phyloP scores from a whole-genome alignment of 2,113 vertebrate genomes.

The Melanocharis versteri region DNA sequence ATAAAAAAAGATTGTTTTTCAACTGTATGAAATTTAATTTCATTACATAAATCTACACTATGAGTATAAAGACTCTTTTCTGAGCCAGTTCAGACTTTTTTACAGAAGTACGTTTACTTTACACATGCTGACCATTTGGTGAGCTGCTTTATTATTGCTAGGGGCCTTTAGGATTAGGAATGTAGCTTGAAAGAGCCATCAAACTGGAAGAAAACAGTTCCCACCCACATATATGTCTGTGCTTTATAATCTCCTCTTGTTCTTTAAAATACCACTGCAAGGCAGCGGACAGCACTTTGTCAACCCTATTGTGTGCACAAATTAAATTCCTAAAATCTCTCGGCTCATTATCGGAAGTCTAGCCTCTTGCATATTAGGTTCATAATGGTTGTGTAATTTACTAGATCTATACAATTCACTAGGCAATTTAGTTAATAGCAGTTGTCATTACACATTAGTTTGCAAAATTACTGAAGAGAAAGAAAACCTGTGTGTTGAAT shows the following conservation, averaged over 20 bases:
- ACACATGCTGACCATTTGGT: neutral
- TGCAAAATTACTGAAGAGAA: slow-evolving; percentile 18
- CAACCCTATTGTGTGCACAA: neutral
- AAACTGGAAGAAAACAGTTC: slow-evolving; percentile 54
- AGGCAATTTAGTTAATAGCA: slow-evolving; percentile 3
- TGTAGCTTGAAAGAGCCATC: slow-evolving; percentile 35
- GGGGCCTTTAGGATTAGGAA: slow-evolving; percentile 16
- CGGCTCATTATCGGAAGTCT: slow-evolving; percentile 45
- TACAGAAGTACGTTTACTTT: neutral
- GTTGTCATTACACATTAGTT: slow-evolving; percentile 3
- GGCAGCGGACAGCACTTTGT: neutral
- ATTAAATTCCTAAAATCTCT: slow-evolving; percentile 57
- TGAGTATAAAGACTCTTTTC: neutral
- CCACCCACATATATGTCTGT: neutral
- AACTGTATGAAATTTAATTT: neutral
- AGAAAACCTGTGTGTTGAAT: neutral
- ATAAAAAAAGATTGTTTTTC: neutral
- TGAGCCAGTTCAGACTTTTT: neutral
- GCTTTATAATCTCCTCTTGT: slow-evolving; percentile 36
- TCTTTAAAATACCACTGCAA: neutral
- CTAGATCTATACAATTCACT: slow-evolving; percentile 41
- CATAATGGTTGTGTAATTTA: slow-evolving; percentile 37
- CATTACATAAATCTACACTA: neutral
- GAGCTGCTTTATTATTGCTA: neutral
- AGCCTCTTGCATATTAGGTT: slow-evolving; percentile 46